These are phyloP conservation scores for Rotaria sp. DNA, from an alignment of 2,888 invertebrate genomes.

Conservation along the genomic window DNA sequence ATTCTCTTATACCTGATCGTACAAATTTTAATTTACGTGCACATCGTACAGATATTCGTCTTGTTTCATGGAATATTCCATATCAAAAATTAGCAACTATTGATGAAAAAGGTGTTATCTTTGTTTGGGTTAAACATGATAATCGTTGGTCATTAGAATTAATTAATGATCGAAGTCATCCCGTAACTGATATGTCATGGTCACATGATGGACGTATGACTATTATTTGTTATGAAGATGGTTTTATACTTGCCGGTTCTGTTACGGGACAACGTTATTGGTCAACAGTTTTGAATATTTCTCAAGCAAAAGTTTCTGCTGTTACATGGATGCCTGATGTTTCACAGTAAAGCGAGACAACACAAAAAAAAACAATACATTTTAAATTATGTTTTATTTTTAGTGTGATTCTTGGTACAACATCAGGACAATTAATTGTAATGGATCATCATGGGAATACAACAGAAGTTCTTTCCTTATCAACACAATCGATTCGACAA, in stretches of 20 bases:
- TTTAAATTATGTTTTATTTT: background rate
- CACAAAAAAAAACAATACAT: background rate
- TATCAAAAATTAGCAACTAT: conserved; percentile 95
- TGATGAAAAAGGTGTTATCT: conserved; percentile 92
- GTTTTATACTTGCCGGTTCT: conserved; percentile 94
- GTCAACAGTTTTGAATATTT: conserved; percentile 91
- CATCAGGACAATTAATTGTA: conserved; percentile 84
- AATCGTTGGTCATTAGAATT: conserved; percentile 94
- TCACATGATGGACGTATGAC: conserved; percentile 97
- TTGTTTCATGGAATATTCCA: conserved; percentile 96
- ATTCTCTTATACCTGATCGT: conserved; percentile 54
- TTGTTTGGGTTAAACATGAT: conserved; percentile 98
- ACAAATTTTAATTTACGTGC: conserved; percentile 94
- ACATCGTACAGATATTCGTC: conserved; percentile 71
- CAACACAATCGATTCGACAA: background rate
- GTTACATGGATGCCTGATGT: conserved; percentile 97
- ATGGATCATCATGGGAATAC: conserved; percentile 64
- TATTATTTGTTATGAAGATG: conserved; percentile 92
- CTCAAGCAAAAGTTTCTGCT: conserved; percentile 78
- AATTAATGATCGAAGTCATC: conserved; percentile 88
- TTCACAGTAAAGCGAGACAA: conserved; percentile 61
- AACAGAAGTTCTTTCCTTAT: background rate
- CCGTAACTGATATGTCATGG: conserved; percentile 94
- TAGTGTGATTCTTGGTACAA: conserved; percentile 78
- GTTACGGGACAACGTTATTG: conserved; percentile 94